phyloP scores from a whole-genome alignment of 2,888 invertebrate species.

The Tetramorium bicarinatum region DNA sequence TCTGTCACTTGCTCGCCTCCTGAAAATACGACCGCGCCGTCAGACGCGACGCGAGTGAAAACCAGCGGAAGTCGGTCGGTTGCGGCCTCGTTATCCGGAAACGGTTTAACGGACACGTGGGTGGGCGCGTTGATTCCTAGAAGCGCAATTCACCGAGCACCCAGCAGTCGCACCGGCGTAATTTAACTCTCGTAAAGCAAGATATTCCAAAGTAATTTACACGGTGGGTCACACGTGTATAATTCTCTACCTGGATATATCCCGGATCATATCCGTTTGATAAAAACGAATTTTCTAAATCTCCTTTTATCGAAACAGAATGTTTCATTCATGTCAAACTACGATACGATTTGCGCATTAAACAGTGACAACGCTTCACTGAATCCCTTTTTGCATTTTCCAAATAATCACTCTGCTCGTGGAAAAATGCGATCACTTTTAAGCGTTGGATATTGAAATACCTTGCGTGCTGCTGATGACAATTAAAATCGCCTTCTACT shows the following conservation, averaged over 20 bases:
- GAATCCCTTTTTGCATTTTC: conserved; percentile 34
- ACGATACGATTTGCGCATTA: conserved; percentile 21
- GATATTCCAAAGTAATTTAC: conserved; percentile 1
- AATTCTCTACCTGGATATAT: neutral
- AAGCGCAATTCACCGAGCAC: neutral
- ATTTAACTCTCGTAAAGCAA: conserved; percentile 26
- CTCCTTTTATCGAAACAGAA: neutral
- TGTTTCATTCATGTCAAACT: conserved; percentile 3
- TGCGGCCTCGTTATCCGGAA: conserved; percentile 40
- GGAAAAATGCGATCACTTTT: conserved; percentile 36
- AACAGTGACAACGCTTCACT: conserved; percentile 28
- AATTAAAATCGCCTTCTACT: conserved; percentile 52
- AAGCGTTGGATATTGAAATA: conserved; percentile 40
- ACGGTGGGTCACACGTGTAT: neutral
- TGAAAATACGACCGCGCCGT: conserved; percentile 22
- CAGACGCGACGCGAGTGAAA: conserved; percentile 34
- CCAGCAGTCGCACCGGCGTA: neutral
- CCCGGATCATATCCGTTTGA: neutral
- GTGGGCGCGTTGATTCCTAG: conserved; percentile 44
- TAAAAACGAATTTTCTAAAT: conserved; percentile 2
- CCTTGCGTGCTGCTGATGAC: conserved; percentile 45
- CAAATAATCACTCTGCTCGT: conserved; percentile 22
- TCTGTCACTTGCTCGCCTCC: neutral
- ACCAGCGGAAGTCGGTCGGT: conserved; percentile 36
- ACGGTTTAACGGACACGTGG: conserved; percentile 33